A percentile compares a stretch with the other conserved stretches of the same genome.
These are phyloP conservation scores for Phataginus tetradactyla DNA, from an alignment of 2,797 vertebrate genomes.

Conservation along the genomic window DNA sequence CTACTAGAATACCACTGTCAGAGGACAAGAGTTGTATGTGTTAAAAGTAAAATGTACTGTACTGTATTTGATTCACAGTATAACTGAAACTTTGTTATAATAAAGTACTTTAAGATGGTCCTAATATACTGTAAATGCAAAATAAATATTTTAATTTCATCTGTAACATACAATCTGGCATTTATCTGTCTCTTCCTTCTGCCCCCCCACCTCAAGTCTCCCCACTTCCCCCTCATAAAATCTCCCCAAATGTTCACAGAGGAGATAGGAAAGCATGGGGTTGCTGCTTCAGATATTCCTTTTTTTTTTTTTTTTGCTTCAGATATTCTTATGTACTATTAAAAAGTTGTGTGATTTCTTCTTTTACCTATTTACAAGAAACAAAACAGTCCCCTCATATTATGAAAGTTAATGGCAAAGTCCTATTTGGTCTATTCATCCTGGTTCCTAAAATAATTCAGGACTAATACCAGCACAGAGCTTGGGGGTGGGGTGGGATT, in stretches of 20 bases:
- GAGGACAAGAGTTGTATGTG: background rate
- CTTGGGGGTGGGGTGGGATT: background rate
- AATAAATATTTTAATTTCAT: background rate
- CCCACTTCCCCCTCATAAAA: slow-evolving; percentile 27
- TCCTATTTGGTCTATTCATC: slow-evolving; percentile 5
- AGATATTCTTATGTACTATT: slow-evolving; percentile 30
- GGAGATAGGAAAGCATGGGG: slow-evolving; percentile 11
- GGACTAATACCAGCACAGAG: slow-evolving; percentile 23
- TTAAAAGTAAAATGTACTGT: slow-evolving; percentile 49
- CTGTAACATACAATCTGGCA: slow-evolving; percentile 8
- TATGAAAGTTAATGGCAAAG: slow-evolving; percentile 50
- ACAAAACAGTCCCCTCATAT: slow-evolving; percentile 28
- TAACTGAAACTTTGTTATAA: background rate
- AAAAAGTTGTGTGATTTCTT: background rate
- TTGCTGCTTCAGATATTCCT: slow-evolving; percentile 14
- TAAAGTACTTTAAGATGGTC: background rate
- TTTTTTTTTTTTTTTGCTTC: no score
- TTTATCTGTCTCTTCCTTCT: slow-evolving; percentile 26
- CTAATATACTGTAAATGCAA: slow-evolving; percentile 43
- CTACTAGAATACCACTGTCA: slow-evolving; percentile 1
- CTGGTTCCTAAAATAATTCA: slow-evolving; percentile 7
- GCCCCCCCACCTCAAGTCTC: background rate
- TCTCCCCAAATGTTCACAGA: slow-evolving; percentile 40
- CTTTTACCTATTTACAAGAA: slow-evolving; percentile 33
- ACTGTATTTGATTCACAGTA: background rate